Evolutionary conservation across 2,113 vertebrate species (phyloP), one percentile per base, ranked within the genome.

Genomic region (Silurus glanis): DNA sequence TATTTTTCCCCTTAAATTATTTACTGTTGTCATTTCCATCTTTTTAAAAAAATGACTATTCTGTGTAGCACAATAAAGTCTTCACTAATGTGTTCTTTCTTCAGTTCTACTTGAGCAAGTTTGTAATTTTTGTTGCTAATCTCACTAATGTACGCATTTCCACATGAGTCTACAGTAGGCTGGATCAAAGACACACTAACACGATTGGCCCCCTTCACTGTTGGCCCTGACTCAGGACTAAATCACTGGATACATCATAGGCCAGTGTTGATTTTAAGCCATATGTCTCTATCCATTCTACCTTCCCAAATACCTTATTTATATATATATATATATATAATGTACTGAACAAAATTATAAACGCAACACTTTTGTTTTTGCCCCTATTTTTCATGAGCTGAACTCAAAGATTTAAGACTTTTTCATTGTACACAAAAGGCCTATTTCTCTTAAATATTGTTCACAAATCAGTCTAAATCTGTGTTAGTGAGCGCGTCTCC

Each of bases 11-110:
- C 58, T 23, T 49, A 55, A 12, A 49, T 72, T 17, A 53, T 45
- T 72, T 80, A 25, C 58, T 82, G 23, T 79, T 83, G 67, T 59
- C 13, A 71, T 71, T 55, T 53, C 28, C 61, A 28, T 58, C 55
- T 6, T 55, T 83, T 53, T 37, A 37, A 1, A 37, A 37, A 49
- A 62, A 55, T 25, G 21, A 59, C 71, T 88, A 82, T 75, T 75
- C 51, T 66, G 45, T 16, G 55, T 80, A 89, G 59, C 58, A 79
- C 81, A 84, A 86, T 86, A 89, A 86, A 89, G 37, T 75, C 76
- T 37, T 66, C 58, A 49, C 25, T 25, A 74, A 83, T 83, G 59
- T 84, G n/a, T 81, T 81, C 45, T 86, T 83, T 53, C 87, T 80
- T n/a, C n/a, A 75, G 59, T 79, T 61, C 56, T 80, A 9, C 64